Evolutionary conservation across 2,113 vertebrate genomes (phyloP).

Genomic region (Dinomys branickii): DNA sequence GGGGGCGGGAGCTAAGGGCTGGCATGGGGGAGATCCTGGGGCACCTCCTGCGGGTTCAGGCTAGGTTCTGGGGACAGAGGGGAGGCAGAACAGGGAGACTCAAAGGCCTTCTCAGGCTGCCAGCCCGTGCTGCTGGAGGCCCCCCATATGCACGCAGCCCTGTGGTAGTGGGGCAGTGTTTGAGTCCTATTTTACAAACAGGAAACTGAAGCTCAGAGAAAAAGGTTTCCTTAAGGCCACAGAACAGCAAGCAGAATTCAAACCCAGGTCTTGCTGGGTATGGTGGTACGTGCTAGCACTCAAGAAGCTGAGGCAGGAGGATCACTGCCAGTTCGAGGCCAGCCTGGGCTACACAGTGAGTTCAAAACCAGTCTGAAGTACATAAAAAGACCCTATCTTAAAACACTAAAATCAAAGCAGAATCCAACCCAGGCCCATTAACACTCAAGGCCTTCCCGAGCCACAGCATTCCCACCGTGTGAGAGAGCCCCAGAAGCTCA

Average conservation of each 20-base stretch:
- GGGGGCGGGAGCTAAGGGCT: background rate
- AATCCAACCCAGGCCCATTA: background rate
- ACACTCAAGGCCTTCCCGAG: accelerated
- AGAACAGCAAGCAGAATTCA: background rate
- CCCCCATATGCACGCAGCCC: background rate
- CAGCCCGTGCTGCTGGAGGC: background rate
- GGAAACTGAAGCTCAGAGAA: background rate
- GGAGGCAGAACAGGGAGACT: accelerated
- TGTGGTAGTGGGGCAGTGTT: background rate
- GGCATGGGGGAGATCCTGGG: background rate
- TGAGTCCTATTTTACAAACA: background rate
- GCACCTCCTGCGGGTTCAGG: background rate
- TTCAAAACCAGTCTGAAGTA: background rate
- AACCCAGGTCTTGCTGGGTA: background rate
- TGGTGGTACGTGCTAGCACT: background rate
- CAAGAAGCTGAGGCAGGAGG: background rate
- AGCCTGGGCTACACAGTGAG: background rate
- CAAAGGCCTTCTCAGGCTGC: background rate
- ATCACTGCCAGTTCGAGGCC: background rate
- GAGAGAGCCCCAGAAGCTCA: background rate
- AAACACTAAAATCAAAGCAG: background rate
- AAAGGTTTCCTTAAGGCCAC: background rate
- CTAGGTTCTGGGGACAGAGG: accelerated
- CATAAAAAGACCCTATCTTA: background rate
- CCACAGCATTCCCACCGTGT: background rate